A percentile compares a stretch with the other conserved stretches of the same genome.
Evolutionary conservation across 1,140 invertebrate genomes (phyloP).

Genomic region (Brachionus angularis): DNA sequence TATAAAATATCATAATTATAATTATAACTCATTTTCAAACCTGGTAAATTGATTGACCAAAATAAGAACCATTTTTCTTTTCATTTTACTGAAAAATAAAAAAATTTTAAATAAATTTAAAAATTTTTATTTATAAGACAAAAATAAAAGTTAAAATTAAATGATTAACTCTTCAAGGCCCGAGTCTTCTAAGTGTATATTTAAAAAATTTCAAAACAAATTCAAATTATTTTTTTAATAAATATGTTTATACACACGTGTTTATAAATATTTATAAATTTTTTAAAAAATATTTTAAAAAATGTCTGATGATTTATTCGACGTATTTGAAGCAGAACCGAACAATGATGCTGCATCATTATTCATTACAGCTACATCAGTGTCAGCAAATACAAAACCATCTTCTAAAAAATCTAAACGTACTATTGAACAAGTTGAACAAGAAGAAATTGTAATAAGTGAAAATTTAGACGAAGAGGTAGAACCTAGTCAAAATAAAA

Average conservation of each 20-base stretch:
- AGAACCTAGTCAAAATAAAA: neutral
- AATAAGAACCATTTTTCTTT: too few relatives aligned
- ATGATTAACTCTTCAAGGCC: too few relatives aligned
- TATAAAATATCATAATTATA: too few relatives aligned
- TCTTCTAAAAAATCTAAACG: neutral
- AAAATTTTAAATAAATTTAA: too few relatives aligned
- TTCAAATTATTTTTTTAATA: neutral
- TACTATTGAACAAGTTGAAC: neutral
- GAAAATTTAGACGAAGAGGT: neutral
- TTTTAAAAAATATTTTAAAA: neutral
- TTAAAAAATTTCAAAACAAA: neutral
- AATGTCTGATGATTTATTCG: conserved; percentile 41
- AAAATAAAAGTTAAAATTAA: too few relatives aligned
- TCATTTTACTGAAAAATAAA: too few relatives aligned
- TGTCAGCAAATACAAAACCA: neutral
- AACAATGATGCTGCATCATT: conserved; percentile 1
- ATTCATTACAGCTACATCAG: neutral
- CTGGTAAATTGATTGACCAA: too few relatives aligned
- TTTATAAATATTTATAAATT: neutral
- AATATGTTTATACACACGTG: conserved; percentile 15
- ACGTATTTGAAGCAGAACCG: conserved; percentile 35
- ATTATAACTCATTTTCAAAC: too few relatives aligned
- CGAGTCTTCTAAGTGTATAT: neutral
- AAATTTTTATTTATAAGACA: too few relatives aligned
- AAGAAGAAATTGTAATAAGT: neutral